Conservation (phyloP, 2,888 invertebrate species). For the Drepana falcataria region DNA sequence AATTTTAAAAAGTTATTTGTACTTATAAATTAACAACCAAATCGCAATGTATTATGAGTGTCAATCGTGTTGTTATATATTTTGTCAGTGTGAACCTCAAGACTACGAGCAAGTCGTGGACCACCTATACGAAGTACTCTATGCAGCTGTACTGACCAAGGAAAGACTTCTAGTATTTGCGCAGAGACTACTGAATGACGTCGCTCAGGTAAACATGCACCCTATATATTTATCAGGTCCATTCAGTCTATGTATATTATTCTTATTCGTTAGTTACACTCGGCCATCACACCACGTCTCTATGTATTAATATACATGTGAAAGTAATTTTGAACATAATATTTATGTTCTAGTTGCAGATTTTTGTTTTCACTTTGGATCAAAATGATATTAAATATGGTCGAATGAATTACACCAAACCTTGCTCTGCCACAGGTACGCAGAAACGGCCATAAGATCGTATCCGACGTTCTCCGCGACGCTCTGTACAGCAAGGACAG, state of each 20-base stretch:
- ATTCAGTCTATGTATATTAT: too few species aligned
- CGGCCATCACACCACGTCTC: too few species aligned
- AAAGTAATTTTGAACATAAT: too few species aligned
- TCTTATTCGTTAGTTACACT: too few species aligned
- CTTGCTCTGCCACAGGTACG: conserved; percentile 38
- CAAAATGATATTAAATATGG: too few species aligned
- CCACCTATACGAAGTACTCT: conserved; percentile 88
- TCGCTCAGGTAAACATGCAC: conserved; percentile 78
- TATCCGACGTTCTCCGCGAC: conserved; percentile 61
- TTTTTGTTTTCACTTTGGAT: too few species aligned
- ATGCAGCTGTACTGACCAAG: conserved; percentile 82
- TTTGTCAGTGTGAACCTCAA: conserved; percentile 82
- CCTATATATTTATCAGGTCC: background rate
- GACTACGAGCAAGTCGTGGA: conserved; percentile 87
- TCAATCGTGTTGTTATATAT: background rate
- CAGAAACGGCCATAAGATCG: conserved; percentile 82
- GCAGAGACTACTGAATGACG: conserved; percentile 89
- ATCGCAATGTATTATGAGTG: too few species aligned
- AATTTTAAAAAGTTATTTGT: too few species aligned
- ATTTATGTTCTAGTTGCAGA: too few species aligned
- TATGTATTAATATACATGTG: too few species aligned
- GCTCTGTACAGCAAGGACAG: conserved; percentile 77
- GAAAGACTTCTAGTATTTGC: conserved; percentile 88
- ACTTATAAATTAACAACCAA: too few species aligned
- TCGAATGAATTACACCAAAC: too few species aligned